Evolutionary conservation across 2,113 vertebrate species (phyloP).

Genomic region (Halcyon malimbica): DNA sequence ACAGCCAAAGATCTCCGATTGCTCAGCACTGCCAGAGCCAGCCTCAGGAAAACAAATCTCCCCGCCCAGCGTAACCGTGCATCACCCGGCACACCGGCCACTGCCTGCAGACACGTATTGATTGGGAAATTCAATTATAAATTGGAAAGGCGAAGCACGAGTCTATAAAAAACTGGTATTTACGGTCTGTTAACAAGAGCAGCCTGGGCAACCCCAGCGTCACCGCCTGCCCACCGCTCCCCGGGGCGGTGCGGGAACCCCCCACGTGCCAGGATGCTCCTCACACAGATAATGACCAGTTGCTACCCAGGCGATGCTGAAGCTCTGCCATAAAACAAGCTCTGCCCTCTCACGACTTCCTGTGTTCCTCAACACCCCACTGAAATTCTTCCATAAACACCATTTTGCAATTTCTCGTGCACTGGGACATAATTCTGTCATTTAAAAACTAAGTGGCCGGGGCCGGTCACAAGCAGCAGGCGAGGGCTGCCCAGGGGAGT

Average conservation of each 20-base stretch:
- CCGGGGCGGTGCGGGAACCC: neutral
- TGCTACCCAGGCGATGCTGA: neutral
- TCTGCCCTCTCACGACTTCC: neutral
- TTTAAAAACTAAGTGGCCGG: neutral
- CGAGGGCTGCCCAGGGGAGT: no score
- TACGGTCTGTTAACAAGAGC: neutral
- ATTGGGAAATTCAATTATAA: neutral
- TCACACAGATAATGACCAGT: accelerated
- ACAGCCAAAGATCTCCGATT: neutral
- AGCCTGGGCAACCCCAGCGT: neutral
- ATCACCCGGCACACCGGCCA: neutral
- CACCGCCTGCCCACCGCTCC: neutral
- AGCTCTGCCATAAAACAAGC: no score
- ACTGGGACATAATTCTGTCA: neutral
- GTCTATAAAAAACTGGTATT: neutral
- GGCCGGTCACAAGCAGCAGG: neutral
- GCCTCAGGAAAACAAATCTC: neutral
- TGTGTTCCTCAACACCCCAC: neutral
- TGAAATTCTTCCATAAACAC: neutral
- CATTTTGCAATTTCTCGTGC: neutral
- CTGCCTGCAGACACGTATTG: neutral
- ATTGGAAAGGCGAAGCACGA: neutral
- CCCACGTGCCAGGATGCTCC: accelerated
- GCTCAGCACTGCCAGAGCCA: neutral
- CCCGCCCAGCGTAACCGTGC: neutral